Evolutionary conservation across 1,140 invertebrate genomes (phyloP).

Genomic region (Heliconius melpomene): DNA sequence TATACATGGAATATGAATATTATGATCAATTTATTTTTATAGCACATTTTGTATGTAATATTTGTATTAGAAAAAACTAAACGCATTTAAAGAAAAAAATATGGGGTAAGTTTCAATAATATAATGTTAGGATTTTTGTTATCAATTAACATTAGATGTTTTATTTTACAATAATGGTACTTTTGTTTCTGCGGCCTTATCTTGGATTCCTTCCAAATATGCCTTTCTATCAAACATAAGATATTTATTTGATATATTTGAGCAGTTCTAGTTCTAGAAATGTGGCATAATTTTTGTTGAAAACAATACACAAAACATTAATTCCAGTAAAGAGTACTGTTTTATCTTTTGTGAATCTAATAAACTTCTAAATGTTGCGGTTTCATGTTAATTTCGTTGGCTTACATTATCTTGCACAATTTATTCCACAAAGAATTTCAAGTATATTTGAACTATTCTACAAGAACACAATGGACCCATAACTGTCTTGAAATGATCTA

Average conservation of each 20-base stretch:
- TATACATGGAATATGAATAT: no score
- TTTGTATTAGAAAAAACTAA: no score
- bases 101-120: not conserved
- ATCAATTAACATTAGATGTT: not conserved
- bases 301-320: not conserved
- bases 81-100: no score
- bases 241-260: not conserved
- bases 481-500: not conserved
- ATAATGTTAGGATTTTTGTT: not conserved
- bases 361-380: not conserved
- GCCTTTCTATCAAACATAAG: not conserved
- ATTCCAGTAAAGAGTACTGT: not conserved
- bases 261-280: not conserved
- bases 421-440: not conserved
- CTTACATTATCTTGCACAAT: not conserved
- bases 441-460: constrained; percentile 1
- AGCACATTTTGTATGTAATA: no score
- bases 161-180: not conserved
- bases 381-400: not conserved
- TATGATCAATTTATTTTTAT: no score
- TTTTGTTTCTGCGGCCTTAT: not conserved
- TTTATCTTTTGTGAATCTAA: not conserved
- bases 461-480: constrained; percentile 1
- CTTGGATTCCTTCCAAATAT: constrained; percentile 22
- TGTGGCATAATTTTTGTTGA: not conserved